phyloP scores from a whole-genome alignment of 2,113 vertebrate species.

The Rhipidura dahli region DNA sequence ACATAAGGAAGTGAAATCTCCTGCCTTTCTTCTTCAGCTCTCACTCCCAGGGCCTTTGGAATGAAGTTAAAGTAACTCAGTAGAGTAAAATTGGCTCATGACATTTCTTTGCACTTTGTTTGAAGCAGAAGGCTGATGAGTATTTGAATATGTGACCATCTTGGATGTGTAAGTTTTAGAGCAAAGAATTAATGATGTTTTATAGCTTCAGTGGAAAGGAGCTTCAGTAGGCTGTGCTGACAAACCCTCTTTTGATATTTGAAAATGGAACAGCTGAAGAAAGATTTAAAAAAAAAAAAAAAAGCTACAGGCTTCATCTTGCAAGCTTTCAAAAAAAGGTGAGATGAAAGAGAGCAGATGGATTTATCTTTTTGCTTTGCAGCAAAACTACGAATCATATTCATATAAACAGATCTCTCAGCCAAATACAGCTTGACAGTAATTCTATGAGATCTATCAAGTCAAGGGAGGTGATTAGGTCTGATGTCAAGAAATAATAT shows the following conservation, averaged over 20 bases:
- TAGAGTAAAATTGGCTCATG: neutral
- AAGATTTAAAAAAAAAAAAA: slow-evolving; percentile 12
- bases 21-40: neutral
- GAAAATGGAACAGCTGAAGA: slow-evolving; percentile 63
- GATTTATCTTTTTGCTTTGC: slow-evolving; percentile 72
- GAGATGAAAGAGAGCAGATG: slow-evolving; percentile 72
- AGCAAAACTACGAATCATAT: slow-evolving; percentile 66
- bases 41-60: neutral
- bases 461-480: slow-evolving; percentile 62
- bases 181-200: slow-evolving; percentile 56
- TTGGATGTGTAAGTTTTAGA: slow-evolving; percentile 43
- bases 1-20: neutral
- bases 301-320: slow-evolving; percentile 47
- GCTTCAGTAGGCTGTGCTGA: slow-evolving; percentile 40
- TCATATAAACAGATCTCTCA: slow-evolving; percentile 72
- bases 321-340: slow-evolving; percentile 65
- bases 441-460: slow-evolving; percentile 70
- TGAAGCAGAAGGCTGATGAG: slow-evolving; percentile 7
- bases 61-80: neutral
- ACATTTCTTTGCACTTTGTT: neutral
- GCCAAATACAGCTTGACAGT: slow-evolving; percentile 70
- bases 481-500: slow-evolving; percentile 48
- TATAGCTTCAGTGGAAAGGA: slow-evolving; percentile 43
- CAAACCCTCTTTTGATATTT: slow-evolving; percentile 56
- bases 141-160: slow-evolving; percentile 23